Conservation (phyloP, 1,140 invertebrate species). For the Tribolium castaneum region DNA sequence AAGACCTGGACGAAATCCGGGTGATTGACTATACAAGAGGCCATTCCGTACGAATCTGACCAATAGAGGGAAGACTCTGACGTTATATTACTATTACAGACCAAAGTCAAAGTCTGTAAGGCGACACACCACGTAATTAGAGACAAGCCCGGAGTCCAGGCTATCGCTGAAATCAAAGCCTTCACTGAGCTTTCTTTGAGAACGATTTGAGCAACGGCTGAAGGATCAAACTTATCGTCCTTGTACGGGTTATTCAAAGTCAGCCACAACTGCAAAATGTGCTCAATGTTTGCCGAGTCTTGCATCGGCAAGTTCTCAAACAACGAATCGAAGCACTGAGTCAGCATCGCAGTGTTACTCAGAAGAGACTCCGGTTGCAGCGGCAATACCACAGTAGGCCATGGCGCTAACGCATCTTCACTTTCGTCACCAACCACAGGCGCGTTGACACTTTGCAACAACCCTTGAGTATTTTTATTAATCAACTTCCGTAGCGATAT, state of each 20-base stretch:
- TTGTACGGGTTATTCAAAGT: constrained; percentile 75
- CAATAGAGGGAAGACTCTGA: constrained; percentile 48
- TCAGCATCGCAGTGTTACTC: constrained; percentile 70
- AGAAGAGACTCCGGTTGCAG: constrained; percentile 57
- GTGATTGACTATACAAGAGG: constrained; percentile 71
- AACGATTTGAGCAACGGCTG: constrained; percentile 76
- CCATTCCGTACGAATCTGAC: constrained; percentile 57
- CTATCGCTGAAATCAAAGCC: constrained; percentile 76
- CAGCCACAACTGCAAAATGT: constrained; percentile 85
- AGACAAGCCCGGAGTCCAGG: constrained; percentile 75
- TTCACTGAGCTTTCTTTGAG: constrained; percentile 78
- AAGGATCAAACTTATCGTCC: constrained; percentile 67
- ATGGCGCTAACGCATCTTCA: constrained; percentile 61
- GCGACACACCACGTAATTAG: constrained; percentile 80
- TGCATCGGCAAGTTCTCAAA: constrained; percentile 71
- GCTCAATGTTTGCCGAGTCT: constrained; percentile 75
- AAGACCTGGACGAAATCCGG: constrained; percentile 79
- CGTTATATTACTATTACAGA: constrained; percentile 58
- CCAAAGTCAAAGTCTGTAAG: constrained; percentile 65
- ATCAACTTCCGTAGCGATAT: constrained; percentile 76
- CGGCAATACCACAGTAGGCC: constrained; percentile 64
- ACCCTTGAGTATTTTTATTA: constrained; percentile 69
- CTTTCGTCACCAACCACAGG: constrained; percentile 62
- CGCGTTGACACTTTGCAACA: constrained; percentile 69
- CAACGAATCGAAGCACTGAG: constrained; percentile 76